Conservation (phyloP, 2,797 vertebrate species). For the Catamblyrhynchus diadema region DNA sequence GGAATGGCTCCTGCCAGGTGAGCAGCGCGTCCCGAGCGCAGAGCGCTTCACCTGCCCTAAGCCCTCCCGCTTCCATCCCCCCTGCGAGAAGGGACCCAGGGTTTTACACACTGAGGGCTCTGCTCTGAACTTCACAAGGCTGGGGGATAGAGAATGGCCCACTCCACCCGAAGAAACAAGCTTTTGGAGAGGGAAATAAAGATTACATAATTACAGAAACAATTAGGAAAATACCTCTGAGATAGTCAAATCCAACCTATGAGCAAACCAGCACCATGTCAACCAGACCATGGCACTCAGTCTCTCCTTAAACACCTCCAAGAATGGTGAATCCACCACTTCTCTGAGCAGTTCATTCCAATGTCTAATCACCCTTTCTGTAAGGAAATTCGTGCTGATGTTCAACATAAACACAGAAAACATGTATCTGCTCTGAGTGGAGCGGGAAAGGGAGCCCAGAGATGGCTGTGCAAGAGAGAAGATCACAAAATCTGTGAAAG, state of each 20-base stretch:
- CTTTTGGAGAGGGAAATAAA: background rate
- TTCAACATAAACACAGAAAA: background rate
- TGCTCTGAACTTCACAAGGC: too few species aligned
- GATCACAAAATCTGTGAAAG: background rate
- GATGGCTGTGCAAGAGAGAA: background rate
- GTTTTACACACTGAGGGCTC: rapidly evolving
- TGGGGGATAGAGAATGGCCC: background rate
- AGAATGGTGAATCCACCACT: background rate
- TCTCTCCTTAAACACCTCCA: background rate
- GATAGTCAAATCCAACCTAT: background rate
- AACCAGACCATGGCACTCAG: background rate
- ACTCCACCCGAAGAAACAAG: rapidly evolving
- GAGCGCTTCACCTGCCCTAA: background rate
- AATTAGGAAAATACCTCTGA: background rate
- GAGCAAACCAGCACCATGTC: background rate
- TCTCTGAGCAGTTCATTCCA: background rate
- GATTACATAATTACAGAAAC: background rate
- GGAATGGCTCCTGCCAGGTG: rapidly evolving
- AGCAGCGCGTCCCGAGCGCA: rapidly evolving
- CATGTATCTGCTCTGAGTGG: rapidly evolving
- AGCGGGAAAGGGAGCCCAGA: background rate
- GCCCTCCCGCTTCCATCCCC: background rate
- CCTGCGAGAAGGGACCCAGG: rapidly evolving
- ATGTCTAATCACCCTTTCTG: background rate
- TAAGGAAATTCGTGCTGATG: background rate